Evolutionary conservation across 2,888 invertebrate genomes (phyloP).

Genomic region (Cosmia pyralina): DNA sequence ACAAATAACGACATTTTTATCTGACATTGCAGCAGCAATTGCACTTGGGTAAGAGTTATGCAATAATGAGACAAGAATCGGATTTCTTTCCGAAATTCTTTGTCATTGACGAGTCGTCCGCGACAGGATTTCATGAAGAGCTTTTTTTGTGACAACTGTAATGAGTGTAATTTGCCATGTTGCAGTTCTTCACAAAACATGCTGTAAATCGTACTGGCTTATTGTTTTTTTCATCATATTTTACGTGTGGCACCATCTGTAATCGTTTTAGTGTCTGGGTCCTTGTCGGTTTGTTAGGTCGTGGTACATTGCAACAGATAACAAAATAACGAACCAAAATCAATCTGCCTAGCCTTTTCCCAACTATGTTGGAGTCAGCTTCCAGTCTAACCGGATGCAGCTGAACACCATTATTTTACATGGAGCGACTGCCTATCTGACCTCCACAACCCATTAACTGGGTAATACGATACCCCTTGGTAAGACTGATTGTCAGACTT

Average conservation of each 20-base stretch:
- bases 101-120: slow-evolving; percentile 50
- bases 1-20: slow-evolving; percentile 22
- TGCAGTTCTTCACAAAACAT: slow-evolving; percentile 2
- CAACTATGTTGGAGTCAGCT: too few relatives aligned
- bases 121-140: slow-evolving; percentile 19
- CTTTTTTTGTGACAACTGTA: slow-evolving; percentile 17
- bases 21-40: slow-evolving; percentile 34
- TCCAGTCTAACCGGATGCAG: too few relatives aligned
- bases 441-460: too few relatives aligned
- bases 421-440: too few relatives aligned
- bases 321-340: background rate
- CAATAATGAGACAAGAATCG: slow-evolving; percentile 39
- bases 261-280: background rate
- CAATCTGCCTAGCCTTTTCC: too few relatives aligned
- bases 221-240: background rate
- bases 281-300: background rate
- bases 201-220: background rate
- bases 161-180: slow-evolving; percentile 23
- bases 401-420: too few relatives aligned
- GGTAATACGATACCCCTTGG: too few relatives aligned
- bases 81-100: slow-evolving; percentile 42
- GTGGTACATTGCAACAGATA: background rate
- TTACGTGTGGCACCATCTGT: slow-evolving; percentile 3
- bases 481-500: too few relatives aligned
- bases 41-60: slow-evolving; percentile 46